A percentile compares a stretch with the other conserved stretches of the same genome.
These are phyloP conservation scores for Dasypolia templi DNA, from an alignment of 2,888 invertebrate species.

Conservation along the genomic window DNA sequence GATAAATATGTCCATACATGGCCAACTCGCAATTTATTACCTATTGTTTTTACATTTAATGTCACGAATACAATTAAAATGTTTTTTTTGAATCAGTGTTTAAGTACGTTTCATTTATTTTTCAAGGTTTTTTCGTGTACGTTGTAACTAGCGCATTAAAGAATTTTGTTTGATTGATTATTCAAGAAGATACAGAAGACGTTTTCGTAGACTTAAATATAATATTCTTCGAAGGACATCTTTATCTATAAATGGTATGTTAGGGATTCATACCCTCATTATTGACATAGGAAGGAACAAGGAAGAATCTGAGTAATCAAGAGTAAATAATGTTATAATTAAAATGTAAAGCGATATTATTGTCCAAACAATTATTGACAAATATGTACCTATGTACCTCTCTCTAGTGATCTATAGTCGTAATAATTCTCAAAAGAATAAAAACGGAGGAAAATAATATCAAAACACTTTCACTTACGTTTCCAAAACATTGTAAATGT, in stretches of 20 bases:
- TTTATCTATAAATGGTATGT: not conserved
- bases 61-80: conserved; percentile 24
- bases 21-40: conserved; percentile 59
- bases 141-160: not conserved
- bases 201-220: not conserved
- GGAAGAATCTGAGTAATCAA: conserved; percentile 2
- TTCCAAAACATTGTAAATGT: conserved; percentile 81
- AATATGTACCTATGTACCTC: no score
- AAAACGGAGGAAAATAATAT: not conserved
- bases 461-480: conserved; percentile 78
- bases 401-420: not conserved
- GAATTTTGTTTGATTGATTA: conserved; percentile 28
- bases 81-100: not conserved
- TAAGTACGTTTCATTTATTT: conserved; percentile 20
- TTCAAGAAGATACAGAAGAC: not conserved
- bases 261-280: not conserved
- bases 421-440: conserved; percentile 15
- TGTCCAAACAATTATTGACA: not conserved
- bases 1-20: conserved; percentile 59
- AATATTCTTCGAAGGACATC: not conserved
- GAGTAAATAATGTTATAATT: not conserved
- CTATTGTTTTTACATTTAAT: conserved; percentile 64
- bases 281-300: not conserved
- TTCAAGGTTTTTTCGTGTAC: conserved; percentile 34
- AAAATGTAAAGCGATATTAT: not conserved